Percentiles rank a stretch among this genome's conserved stretches.
Conservation (phyloP, 2,113 vertebrate species). For the Dasypus novemcinctus region DNA sequence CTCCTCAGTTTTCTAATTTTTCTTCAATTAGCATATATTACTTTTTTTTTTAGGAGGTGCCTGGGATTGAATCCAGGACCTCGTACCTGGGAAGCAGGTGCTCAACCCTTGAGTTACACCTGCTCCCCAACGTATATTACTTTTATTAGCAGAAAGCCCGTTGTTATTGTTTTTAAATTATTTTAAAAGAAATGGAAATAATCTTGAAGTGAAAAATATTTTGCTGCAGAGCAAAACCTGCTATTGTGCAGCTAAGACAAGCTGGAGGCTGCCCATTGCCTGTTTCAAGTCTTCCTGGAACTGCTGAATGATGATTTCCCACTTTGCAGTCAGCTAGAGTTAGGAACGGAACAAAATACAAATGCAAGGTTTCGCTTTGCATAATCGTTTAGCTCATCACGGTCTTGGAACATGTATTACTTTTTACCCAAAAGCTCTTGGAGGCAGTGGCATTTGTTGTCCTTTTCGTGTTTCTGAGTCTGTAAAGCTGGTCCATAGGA, state of each 20-base stretch:
- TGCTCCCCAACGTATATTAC: too few species aligned
- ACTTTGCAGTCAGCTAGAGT: constrained; percentile 31
- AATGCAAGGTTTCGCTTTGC: constrained; percentile 54
- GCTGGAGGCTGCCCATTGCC: background rate
- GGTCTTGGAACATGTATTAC: background rate
- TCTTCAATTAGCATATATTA: background rate
- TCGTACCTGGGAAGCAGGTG: too few species aligned
- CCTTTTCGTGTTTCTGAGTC: background rate
- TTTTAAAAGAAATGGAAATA: background rate
- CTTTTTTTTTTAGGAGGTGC: too few species aligned
- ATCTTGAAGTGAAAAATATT: background rate
- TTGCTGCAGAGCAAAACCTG: background rate
- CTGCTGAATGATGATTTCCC: background rate
- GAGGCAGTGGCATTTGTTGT: background rate
- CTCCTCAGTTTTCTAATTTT: constrained; percentile 12
- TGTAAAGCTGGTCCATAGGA: background rate
- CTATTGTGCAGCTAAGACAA: rapidly evolving
- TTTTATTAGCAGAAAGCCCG: background rate
- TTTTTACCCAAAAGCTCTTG: background rate
- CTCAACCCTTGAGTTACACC: too few species aligned
- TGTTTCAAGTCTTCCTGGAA: constrained; percentile 44
- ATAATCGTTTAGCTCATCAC: background rate
- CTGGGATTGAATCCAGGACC: too few species aligned
- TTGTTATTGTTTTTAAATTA: background rate
- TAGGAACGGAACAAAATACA: constrained; percentile 52